Evolutionary conservation across 1,140 invertebrate genomes (phyloP).

Genomic region (Nylanderia fulva): DNA sequence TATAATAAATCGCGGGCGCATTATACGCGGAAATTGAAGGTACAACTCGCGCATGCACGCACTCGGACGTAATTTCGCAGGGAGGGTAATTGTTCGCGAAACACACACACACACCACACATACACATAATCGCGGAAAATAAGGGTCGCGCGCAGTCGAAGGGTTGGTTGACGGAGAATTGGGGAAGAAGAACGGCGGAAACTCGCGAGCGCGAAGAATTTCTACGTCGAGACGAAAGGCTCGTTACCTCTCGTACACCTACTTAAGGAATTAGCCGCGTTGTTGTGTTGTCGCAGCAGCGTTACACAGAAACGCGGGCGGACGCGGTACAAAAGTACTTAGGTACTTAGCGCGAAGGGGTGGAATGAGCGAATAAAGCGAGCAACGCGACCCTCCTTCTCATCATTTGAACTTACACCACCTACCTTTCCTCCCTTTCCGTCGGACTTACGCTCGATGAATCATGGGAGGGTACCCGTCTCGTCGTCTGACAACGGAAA

Average conservation of each 20-base stretch:
- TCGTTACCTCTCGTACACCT: conserved; percentile 58
- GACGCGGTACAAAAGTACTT: conserved; percentile 53
- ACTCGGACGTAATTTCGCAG: conserved; percentile 52
- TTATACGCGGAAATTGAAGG: conserved; percentile 54
- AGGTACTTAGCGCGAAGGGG: conserved; percentile 34
- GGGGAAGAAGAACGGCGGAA: neutral
- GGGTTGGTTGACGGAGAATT: neutral
- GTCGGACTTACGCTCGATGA: conserved; percentile 54
- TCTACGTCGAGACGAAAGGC: conserved; percentile 35
- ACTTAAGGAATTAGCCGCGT: conserved; percentile 61
- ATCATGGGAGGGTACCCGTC: conserved; percentile 41
- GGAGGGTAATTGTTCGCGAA: conserved; percentile 48
- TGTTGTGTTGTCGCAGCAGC: conserved; percentile 55
- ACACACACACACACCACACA: no score
- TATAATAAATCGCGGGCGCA: conserved; percentile 54
- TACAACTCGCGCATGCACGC: conserved; percentile 17
- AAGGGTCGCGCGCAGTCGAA: conserved; percentile 17
- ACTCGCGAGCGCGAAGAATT: conserved; percentile 11
- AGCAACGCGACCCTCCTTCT: conserved; percentile 20
- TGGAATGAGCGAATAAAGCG: neutral
- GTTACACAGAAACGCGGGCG: conserved; percentile 34
- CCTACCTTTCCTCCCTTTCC: no score
- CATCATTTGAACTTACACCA: conserved; percentile 1
- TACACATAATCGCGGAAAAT: conserved; percentile 30
- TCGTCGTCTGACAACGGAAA: conserved; percentile 48